phyloP scores from a whole-genome alignment of 2,113 vertebrate genomes.

The Typhlomys cinereus region DNA sequence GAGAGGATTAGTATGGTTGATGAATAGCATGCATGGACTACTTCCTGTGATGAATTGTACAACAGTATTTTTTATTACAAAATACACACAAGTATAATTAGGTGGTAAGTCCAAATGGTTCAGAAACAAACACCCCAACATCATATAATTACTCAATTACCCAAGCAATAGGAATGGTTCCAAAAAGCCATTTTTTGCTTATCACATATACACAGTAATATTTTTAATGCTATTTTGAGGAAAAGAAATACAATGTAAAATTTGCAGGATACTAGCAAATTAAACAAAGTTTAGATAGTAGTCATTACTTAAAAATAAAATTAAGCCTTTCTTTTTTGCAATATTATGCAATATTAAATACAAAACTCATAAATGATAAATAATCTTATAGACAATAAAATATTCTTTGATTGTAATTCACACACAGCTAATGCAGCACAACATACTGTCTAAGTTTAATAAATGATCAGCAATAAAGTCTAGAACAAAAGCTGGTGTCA shows the following conservation, averaged over 20 bases:
- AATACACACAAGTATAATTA: slow-evolving; percentile 55
- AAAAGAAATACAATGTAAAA: slow-evolving; percentile 44
- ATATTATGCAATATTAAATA: slow-evolving; percentile 40
- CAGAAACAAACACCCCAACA: slow-evolving; percentile 50
- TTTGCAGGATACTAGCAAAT: slow-evolving; percentile 59
- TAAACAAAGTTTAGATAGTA: slow-evolving; percentile 53
- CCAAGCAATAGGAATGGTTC: slow-evolving; percentile 51
- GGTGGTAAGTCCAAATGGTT: slow-evolving; percentile 69
- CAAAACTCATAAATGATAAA: slow-evolving; percentile 52
- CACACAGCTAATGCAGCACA: slow-evolving; percentile 35
- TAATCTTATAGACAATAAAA: slow-evolving; percentile 3
- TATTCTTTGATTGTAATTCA: slow-evolving; percentile 1
- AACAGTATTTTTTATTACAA: slow-evolving; percentile 51
- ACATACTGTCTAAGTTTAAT: slow-evolving; percentile 11
- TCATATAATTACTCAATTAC: slow-evolving; percentile 71
- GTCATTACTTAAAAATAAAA: slow-evolving; percentile 49
- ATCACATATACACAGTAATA: slow-evolving; percentile 50
- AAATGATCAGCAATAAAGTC: slow-evolving; percentile 59
- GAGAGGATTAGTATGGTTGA: not conserved
- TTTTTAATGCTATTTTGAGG: slow-evolving; percentile 26
- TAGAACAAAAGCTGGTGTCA: slow-evolving; percentile 38
- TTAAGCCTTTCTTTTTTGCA: slow-evolving; percentile 41
- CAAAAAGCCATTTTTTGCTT: slow-evolving; percentile 56
- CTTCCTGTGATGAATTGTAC: slow-evolving; percentile 57
- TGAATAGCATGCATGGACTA: not conserved